Evolutionary conservation across 2,797 vertebrate species (phyloP).

Genomic region (Aselliscus stoliczkanus): DNA sequence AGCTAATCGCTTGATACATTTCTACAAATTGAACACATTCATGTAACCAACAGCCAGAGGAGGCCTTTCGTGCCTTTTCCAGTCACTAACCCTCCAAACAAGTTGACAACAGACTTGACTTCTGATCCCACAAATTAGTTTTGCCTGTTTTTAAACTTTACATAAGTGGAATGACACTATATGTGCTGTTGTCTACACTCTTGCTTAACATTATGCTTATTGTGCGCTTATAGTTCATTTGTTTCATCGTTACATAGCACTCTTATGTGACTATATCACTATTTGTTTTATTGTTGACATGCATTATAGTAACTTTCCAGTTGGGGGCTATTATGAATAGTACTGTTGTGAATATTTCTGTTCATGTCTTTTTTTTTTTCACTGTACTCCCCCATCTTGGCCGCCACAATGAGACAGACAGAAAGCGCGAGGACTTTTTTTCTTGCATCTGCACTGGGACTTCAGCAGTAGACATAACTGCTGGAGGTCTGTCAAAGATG

Average conservation of each 20-base stretch:
- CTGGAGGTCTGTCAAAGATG: too few relatives aligned
- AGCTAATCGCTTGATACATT: background rate
- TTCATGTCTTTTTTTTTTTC: background rate
- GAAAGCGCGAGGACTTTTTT: too few relatives aligned
- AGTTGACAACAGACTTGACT: background rate
- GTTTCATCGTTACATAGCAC: background rate
- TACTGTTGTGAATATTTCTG: background rate
- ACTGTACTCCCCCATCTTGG: too few relatives aligned
- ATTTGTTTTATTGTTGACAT: background rate
- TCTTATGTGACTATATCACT: background rate
- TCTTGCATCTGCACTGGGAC: too few relatives aligned
- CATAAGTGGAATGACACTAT: background rate
- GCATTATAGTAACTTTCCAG: background rate
- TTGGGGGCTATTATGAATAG: background rate
- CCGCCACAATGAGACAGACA: too few relatives aligned
- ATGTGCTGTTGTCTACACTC: background rate
- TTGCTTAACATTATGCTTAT: background rate
- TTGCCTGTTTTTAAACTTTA: background rate
- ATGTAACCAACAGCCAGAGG: background rate
- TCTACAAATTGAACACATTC: background rate
- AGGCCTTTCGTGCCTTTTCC: background rate
- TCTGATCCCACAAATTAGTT: background rate
- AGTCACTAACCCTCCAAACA: background rate
- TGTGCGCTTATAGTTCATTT: background rate
- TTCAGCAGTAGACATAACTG: too few relatives aligned